Conservation (phyloP, 1,140 invertebrate species). For the Drosophila kikkawai region DNA sequence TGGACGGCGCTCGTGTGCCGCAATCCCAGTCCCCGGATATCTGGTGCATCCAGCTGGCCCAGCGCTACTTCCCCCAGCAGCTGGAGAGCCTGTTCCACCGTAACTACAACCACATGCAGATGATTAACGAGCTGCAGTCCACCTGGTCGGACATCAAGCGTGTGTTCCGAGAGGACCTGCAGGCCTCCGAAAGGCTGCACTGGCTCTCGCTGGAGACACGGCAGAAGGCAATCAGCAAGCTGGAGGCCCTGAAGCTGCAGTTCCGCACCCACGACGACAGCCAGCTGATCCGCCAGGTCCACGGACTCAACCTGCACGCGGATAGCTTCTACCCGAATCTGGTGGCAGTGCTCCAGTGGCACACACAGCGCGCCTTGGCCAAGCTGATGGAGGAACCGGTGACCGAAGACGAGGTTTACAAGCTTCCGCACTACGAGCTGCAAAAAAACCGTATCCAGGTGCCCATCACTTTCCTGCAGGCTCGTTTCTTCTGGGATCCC, state of each 20-base stretch:
- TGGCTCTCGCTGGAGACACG: constrained; percentile 95
- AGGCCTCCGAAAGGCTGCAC: constrained; percentile 86
- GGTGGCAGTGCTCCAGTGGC: constrained; percentile 91
- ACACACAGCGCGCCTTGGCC: constrained; percentile 91
- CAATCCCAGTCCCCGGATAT: constrained; percentile 92
- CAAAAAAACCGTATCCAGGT: constrained; percentile 99
- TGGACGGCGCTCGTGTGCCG: constrained; percentile 93
- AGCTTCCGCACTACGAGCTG: constrained; percentile 91
- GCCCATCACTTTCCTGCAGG: constrained; percentile 97
- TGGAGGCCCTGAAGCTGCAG: constrained; percentile 92
- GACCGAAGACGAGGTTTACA: constrained; percentile 88
- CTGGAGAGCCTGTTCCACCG: constrained; percentile 93
- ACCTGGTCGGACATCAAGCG: constrained; percentile 85
- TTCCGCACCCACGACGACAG: constrained; percentile 95
- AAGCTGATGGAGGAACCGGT: constrained; percentile 94
- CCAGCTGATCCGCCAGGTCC: constrained; percentile 90
- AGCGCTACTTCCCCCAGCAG: constrained; percentile 69
- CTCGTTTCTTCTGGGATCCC: constrained; percentile 92
- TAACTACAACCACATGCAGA: constrained; percentile 93
- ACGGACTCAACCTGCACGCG: constrained; percentile 90
- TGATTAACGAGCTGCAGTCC: constrained; percentile 92
- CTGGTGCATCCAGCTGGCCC: constrained; percentile 84
- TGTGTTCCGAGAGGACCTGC: constrained; percentile 90
- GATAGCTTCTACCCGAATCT: constrained; percentile 96
- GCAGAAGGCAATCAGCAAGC: constrained; percentile 91